phyloP scores from a whole-genome alignment of 2,797 vertebrate genomes.

The Urosaurus nigricauda region DNA sequence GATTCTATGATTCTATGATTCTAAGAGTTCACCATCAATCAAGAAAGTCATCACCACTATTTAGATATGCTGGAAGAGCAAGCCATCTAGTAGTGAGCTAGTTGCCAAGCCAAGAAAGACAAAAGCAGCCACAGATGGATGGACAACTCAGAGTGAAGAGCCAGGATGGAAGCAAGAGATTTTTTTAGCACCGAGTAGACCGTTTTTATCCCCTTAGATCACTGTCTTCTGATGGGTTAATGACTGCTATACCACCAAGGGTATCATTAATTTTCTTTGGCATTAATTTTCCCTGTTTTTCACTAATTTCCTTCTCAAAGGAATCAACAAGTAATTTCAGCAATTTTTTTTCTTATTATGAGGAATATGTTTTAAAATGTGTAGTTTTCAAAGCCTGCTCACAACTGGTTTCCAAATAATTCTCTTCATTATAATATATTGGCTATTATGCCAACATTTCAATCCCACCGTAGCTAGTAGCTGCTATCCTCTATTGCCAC shows the following conservation, averaged over 20 bases:
- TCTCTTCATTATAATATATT: background rate
- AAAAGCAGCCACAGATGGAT: background rate
- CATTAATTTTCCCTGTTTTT: too few relatives aligned
- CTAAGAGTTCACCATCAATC: too few relatives aligned
- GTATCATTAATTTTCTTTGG: too few relatives aligned
- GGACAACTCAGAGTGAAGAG: background rate
- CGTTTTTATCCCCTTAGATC: background rate
- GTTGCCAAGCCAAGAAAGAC: background rate
- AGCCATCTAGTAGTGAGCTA: background rate
- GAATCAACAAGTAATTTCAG: too few relatives aligned
- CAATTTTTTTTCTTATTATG: too few relatives aligned
- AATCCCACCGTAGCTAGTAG: background rate
- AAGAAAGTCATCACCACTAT: background rate
- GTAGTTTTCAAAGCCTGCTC: too few relatives aligned
- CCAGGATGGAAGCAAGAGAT: background rate
- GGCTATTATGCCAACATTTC: background rate
- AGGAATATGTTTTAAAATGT: too few relatives aligned
- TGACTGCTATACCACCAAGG: background rate
- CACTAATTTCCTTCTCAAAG: too few relatives aligned
- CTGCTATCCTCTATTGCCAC: background rate
- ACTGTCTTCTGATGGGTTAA: background rate
- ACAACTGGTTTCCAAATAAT: background rate
- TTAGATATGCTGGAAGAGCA: background rate
- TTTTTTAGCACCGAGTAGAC: background rate
- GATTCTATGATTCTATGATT: too few relatives aligned